These are phyloP conservation scores for Acanthoscelides obtectus DNA, from an alignment of 2,888 invertebrate genomes.

Conservation along the genomic window DNA sequence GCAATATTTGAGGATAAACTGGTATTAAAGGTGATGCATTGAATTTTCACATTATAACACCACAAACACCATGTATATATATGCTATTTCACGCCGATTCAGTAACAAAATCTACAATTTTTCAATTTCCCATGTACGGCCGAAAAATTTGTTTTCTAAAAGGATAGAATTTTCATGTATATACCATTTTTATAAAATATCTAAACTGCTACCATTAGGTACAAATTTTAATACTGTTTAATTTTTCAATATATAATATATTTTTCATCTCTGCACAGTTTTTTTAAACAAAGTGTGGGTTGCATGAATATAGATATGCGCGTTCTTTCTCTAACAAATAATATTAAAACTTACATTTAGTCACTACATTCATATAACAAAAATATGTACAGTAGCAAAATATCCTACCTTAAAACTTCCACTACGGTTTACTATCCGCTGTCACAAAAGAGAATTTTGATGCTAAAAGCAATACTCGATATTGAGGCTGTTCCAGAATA, in stretches of 20 bases:
- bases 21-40: conserved; percentile 17
- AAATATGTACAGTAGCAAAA: conserved; percentile 27
- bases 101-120: conserved; percentile 44
- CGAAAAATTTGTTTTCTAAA: conserved; percentile 42
- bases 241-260: conserved; percentile 40
- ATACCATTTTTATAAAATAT: conserved; percentile 45
- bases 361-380: conserved; percentile 31
- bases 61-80: conserved; percentile 35
- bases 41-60: conserved; percentile 31
- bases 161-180: conserved; percentile 44
- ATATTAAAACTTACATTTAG: conserved; percentile 31
- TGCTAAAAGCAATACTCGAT: background rate
- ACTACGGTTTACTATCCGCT: background rate
- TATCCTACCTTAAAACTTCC: background rate
- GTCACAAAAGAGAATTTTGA: background rate
- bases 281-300: conserved; percentile 28
- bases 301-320: conserved; percentile 46
- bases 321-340: conserved; percentile 34
- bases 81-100: conserved; percentile 44
- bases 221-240: conserved; percentile 49
- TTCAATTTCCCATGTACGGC: conserved; percentile 29
- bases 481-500: no score
- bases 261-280: conserved; percentile 30
- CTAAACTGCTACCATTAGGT: conserved; percentile 48
- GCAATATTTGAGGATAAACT: conserved; percentile 21